These are phyloP conservation scores for Hippolais icterina DNA, from an alignment of 2,113 vertebrate genomes.

Conservation along the genomic window DNA sequence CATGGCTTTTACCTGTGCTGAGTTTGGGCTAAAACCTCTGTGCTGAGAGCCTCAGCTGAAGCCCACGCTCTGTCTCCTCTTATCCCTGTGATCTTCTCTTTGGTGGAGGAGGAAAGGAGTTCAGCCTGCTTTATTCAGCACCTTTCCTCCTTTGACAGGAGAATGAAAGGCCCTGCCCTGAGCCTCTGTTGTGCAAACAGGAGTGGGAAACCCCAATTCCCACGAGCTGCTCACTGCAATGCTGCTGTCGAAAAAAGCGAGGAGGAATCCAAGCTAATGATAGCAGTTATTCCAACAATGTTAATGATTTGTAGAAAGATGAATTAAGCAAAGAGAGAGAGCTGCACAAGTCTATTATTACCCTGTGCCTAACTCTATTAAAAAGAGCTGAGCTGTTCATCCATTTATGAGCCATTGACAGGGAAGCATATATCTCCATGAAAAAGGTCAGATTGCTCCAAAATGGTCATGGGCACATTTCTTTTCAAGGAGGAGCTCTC, in stretches of 20 bases:
- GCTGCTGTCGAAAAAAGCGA: background rate
- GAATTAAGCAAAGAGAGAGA: conserved; percentile 69
- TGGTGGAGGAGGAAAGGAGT: background rate
- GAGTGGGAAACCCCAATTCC: background rate
- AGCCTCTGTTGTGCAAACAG: background rate
- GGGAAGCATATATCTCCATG: conserved; percentile 59
- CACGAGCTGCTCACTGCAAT: background rate
- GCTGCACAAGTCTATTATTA: conserved; percentile 68
- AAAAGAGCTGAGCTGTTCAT: conserved; percentile 76
- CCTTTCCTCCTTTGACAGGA: background rate
- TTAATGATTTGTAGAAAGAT: conserved; percentile 75
- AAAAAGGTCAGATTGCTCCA: conserved; percentile 60
- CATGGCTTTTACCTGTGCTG: background rate
- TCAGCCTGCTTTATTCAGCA: background rate
- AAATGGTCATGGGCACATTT: conserved; percentile 44
- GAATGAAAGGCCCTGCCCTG: background rate
- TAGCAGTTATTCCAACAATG: conserved; percentile 71
- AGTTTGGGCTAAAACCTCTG: background rate
- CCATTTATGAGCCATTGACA: conserved; percentile 73
- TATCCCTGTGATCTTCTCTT: background rate
- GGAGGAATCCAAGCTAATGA: conserved; percentile 53
- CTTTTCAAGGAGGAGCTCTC: conserved; percentile 30
- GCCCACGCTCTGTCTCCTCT: background rate
- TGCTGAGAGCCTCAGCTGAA: background rate
- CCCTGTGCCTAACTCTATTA: conserved; percentile 68